Evolutionary conservation across 2,113 vertebrate genomes (phyloP).

Genomic region (Oryzias curvinotus): DNA sequence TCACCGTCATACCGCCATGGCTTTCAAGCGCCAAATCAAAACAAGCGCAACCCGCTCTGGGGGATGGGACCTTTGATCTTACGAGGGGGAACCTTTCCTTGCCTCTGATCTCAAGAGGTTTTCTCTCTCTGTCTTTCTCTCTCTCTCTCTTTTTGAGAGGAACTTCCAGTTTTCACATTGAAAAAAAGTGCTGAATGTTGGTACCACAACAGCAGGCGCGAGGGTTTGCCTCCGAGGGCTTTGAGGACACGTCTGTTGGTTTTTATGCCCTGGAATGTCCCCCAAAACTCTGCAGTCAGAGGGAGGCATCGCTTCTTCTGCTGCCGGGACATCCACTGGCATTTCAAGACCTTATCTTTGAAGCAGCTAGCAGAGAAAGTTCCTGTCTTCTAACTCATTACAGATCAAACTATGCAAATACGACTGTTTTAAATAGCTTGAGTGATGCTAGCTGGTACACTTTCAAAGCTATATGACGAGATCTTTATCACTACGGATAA

Average conservation of each 20-base stretch:
- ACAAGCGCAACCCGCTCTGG: neutral
- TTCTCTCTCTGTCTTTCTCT: constrained; percentile 1
- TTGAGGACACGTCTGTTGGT: neutral
- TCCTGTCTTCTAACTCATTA: no score
- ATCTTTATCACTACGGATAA: no score
- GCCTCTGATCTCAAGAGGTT: neutral
- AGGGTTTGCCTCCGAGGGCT: constrained; percentile 8
- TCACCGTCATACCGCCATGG: neutral
- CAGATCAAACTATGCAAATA: no score
- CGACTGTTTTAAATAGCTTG: no score
- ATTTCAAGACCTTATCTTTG: no score
- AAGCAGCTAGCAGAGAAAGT: no score
- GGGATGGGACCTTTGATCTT: neutral
- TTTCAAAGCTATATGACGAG: no score
- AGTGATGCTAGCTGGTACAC: no score
- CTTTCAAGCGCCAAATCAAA: neutral
- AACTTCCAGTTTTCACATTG: constrained; percentile 17
- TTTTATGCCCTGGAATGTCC: constrained; percentile 6
- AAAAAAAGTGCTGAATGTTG: constrained; percentile 13
- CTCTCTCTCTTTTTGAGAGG: neutral
- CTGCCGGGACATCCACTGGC: no score
- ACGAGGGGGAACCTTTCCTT: constrained; percentile 6
- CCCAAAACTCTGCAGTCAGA: neutral
- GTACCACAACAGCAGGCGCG: neutral
- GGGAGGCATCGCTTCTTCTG: neutral